A percentile compares a stretch with the other conserved stretches of the same genome.
Evolutionary conservation across 1,140 invertebrate species (phyloP).

Genomic region (Drosophila nikananu): DNA sequence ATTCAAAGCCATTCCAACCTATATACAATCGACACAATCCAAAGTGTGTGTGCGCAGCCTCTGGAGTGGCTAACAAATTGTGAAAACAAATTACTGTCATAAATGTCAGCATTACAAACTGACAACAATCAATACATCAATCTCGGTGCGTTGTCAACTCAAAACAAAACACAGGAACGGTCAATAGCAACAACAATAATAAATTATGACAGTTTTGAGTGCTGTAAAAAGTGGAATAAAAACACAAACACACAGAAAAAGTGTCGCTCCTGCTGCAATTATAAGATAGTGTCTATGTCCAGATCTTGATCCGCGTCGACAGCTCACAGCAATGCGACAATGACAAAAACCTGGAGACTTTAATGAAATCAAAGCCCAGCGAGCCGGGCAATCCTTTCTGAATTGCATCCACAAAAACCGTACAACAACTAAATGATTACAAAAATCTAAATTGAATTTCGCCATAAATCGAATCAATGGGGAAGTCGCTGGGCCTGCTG

Average conservation of each 20-base stretch:
- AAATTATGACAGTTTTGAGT: constrained; percentile 80
- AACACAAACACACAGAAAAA: constrained; percentile 8
- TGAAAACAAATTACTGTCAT: constrained; percentile 83
- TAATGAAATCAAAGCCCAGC: constrained; percentile 73
- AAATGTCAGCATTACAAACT: constrained; percentile 81
- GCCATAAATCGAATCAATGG: constrained; percentile 74
- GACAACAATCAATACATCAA: constrained; percentile 82
- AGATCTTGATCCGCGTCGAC: constrained; percentile 47
- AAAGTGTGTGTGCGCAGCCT: constrained; percentile 4
- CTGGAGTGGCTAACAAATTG: constrained; percentile 72
- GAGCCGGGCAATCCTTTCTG: constrained; percentile 43
- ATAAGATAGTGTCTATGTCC: constrained; percentile 54
- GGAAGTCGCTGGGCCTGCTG: constrained; percentile 20
- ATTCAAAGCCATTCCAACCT: constrained; percentile 26
- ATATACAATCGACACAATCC: constrained; percentile 4
- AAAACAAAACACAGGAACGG: constrained; percentile 45
- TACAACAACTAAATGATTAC: constrained; percentile 80
- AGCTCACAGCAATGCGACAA: constrained; percentile 65
- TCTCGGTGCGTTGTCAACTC: constrained; percentile 63
- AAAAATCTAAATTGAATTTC: constrained; percentile 83
- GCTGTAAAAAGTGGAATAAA: constrained; percentile 46
- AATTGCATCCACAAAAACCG: constrained; percentile 32
- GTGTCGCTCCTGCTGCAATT: constrained; percentile 41
- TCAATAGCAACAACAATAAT: constrained; percentile 45
- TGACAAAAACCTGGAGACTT: constrained; percentile 58